These are phyloP conservation scores for Azorinus chamasolen DNA, from an alignment of 2,888 invertebrate species.

Conservation along the genomic window DNA sequence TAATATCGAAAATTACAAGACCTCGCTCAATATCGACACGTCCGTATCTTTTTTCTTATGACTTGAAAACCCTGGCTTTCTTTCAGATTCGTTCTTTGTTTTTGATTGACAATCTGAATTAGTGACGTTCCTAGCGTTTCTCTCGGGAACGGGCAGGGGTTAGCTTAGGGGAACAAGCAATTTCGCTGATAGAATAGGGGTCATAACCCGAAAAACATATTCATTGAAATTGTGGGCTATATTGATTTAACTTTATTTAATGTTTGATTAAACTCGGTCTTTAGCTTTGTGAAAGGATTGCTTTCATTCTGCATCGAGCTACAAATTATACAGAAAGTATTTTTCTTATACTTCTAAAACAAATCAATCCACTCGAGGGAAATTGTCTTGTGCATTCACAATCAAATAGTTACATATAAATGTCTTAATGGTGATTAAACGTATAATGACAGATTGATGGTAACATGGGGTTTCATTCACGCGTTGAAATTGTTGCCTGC, in stretches of 20 bases:
- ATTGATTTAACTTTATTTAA: slow-evolving; percentile 39
- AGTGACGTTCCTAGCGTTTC: slow-evolving; percentile 50
- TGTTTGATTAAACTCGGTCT: slow-evolving; percentile 35
- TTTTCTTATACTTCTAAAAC: too few species aligned
- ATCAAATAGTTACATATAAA: too few species aligned
- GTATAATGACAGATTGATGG: too few species aligned
- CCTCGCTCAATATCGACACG: slow-evolving; percentile 42
- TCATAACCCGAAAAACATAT: slow-evolving; percentile 57
- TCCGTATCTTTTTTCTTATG: slow-evolving; percentile 46
- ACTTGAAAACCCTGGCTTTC: slow-evolving; percentile 39
- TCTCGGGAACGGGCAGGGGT: slow-evolving; percentile 48
- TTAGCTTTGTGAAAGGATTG: slow-evolving; percentile 1
- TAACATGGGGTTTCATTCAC: too few species aligned
- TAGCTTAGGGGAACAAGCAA: slow-evolving; percentile 61
- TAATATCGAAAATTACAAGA: slow-evolving; percentile 60
- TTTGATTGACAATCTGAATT: slow-evolving; percentile 68
- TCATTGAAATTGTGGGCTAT: slow-evolving; percentile 10
- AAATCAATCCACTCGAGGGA: too few species aligned
- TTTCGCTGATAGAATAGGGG: slow-evolving; percentile 65
- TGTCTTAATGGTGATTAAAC: too few species aligned
- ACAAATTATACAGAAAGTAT: too few species aligned
- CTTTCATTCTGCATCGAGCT: neutral
- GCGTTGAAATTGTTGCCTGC: too few species aligned
- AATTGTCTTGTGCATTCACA: too few species aligned
- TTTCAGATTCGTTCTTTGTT: slow-evolving; percentile 55